phyloP scores from a whole-genome alignment of 2,113 vertebrate genomes.

The Thunnus thynnus region DNA sequence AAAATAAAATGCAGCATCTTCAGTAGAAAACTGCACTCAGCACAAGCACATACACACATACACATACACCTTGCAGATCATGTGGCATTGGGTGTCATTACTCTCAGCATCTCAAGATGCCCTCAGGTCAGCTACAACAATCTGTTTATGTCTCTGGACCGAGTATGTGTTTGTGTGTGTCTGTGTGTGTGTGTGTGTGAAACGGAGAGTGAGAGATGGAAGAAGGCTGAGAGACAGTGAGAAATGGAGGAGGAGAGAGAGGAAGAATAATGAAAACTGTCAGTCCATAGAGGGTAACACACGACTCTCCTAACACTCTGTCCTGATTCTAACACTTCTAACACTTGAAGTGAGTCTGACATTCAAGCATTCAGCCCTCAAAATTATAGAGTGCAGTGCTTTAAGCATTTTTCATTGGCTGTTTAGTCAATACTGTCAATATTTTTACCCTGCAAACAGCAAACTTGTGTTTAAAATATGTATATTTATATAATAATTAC shows the following conservation, averaged over 20 bases:
- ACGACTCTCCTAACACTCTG: constrained; percentile 38
- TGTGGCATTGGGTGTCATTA: constrained; percentile 76
- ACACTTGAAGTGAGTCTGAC: constrained; percentile 7
- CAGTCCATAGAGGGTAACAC: constrained; percentile 43
- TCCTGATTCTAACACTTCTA: constrained; percentile 29
- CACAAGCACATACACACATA: constrained; percentile 12
- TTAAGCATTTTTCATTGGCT: constrained; percentile 7
- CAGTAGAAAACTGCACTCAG: background rate
- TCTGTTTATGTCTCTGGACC: constrained; percentile 77
- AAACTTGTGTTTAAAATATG: background rate
- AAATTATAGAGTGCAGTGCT: constrained; percentile 2
- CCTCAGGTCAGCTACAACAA: constrained; percentile 78
- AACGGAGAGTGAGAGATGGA: constrained; percentile 24
- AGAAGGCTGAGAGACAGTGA: constrained; percentile 50
- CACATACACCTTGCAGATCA: constrained; percentile 63
- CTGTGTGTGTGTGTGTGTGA: constrained; percentile 22
- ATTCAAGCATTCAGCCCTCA: background rate
- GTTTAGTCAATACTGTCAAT: constrained; percentile 8
- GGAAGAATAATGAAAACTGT: constrained; percentile 63
- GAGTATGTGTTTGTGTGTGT: constrained; percentile 30
- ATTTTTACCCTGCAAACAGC: background rate
- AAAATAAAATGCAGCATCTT: background rate
- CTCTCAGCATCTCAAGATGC: constrained; percentile 72
- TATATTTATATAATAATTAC: too few relatives aligned
- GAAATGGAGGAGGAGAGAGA: constrained; percentile 42